Base-by-base conservation (phyloP, 1,140 invertebrate species). In the Drosophila mojavensis region DNA sequence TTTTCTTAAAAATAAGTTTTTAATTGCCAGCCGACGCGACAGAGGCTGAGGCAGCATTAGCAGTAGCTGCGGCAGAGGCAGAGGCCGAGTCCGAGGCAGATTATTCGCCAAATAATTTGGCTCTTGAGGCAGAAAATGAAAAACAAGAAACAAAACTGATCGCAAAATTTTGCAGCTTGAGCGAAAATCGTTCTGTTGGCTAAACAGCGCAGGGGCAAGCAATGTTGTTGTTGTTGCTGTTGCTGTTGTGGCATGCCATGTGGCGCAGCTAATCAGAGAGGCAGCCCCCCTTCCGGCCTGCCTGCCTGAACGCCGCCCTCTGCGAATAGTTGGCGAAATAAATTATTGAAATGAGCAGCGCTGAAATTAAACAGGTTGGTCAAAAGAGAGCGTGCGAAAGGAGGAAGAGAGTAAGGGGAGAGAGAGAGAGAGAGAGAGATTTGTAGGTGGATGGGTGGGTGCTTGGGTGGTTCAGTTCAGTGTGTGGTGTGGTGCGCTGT, bases 61-160 rank as follows among this genome's bases (percentile, higher is more conserved):
- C 48, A 26, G 48, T 20, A 69, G 71, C 45, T 7, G 43, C 43
- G 6, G 45, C 45, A 20, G 45, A 11, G 13, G 48, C 48, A 69
- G 71, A 30, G 33, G 33, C 33, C 33, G 33, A 33, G 7, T 33
- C 80, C 67, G 63, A 63, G 65, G 77, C 83, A 90, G 88, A 90
- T 90, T 90, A 90, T 86, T 88, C 86, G 86, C 86, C 88, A 90
- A 90, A 90, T 90, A 86, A 90, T 90, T 90, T 90, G 86, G 88
- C 77, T 73, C 65, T 70, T 75, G 56, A 55, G 60, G 71, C 65
- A 39, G 36, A 39, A 39, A 39, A 39, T 39, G 36, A 39, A 39
- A 11, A 39, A 13, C 36, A 11, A 39, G 9, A 9, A 36, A 36
- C 20, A 62, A 74, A 74, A 68, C 51, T 65, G 53, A 74, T 69